Base-by-base conservation (phyloP, 1,140 invertebrate genomes). In the Ostrea edulis region DNA sequence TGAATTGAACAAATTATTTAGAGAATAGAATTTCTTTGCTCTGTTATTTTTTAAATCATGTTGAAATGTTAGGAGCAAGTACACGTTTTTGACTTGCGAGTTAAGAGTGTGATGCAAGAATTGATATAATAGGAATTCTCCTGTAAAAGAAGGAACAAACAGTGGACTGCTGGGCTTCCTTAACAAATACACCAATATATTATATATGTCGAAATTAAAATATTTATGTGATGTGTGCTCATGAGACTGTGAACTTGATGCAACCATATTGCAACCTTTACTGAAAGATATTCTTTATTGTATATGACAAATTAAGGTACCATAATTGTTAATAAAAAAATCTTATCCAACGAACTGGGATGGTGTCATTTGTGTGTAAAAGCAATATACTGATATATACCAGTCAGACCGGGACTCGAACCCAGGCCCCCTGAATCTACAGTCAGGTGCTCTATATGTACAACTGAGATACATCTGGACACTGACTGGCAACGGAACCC, bases 321-420 rank as follows among this genome's bases (percentile, higher is more conserved):
- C 29, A 12, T 29, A 35, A 77, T 77, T 77, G 68, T 77, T 62
- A 77, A 77, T 77, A 77, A 77, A 77, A 62, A 62, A 62, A 62
- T n/a, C 58, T 20, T 62, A 62, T n/a, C 58, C 58, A 62, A 62
- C 35, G 1, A 44, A 1, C 5, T 5, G 35, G 1, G 35, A 44
- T 1, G 35, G 35, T 44, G 35, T 44, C 35, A 44, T 44, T 44
- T 44, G 35, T 44, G 35, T 44, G 35, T 44, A 44, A 1, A 44
- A 44, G 5, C 35, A 44, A 44, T 44, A 44, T 44, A 44, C 35
- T 5, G 5, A 44, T 44, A 2, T 44, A 44, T 44, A 2, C 35
- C 35, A 44, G n/a, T n/a, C n/a, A n/a, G n/a, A n/a, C n/a, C n/a
- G n/a, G n/a, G n/a, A n/a, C n/a, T n/a, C n/a, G n/a, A n/a, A n/a